These are phyloP conservation scores for Phyllotreta striolata DNA, from an alignment of 2,888 invertebrate genomes.

Conservation along the genomic window DNA sequence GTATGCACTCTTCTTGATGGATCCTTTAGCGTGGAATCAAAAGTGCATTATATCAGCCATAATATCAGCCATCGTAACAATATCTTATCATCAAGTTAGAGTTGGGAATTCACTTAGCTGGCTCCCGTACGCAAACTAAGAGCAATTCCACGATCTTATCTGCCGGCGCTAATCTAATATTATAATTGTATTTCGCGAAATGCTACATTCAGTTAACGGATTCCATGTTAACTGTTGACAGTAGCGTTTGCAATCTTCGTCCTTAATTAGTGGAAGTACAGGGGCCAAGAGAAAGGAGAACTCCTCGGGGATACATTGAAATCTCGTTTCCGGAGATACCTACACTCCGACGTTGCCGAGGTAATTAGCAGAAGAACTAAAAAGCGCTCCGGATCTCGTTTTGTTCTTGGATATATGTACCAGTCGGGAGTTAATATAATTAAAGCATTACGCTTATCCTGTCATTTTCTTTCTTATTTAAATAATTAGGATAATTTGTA, in stretches of 20 bases:
- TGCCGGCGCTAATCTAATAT: conserved; percentile 62
- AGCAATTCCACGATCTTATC: conserved; percentile 55
- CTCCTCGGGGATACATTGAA: conserved; percentile 63
- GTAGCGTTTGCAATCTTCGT: conserved; percentile 47
- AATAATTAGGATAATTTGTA: too few species aligned
- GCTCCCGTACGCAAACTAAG: conserved; percentile 40
- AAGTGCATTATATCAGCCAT: conserved; percentile 37
- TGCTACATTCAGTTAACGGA: conserved; percentile 63
- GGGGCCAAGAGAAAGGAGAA: conserved; percentile 43
- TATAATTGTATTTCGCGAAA: conserved; percentile 63
- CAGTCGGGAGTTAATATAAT: conserved; percentile 38
- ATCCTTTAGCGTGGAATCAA: background rate
- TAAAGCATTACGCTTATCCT: conserved; percentile 41
- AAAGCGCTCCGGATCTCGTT: conserved; percentile 34
- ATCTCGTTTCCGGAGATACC: conserved; percentile 61
- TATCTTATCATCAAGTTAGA: conserved; percentile 57
- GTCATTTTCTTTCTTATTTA: too few species aligned
- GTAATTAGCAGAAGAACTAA: conserved; percentile 44
- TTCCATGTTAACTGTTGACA: conserved; percentile 61
- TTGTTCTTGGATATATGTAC: conserved; percentile 45
- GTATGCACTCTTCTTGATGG: too few species aligned
- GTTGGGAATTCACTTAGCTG: conserved; percentile 58
- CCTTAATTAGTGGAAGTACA: conserved; percentile 40
- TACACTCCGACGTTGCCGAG: conserved; percentile 45
- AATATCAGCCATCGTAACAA: conserved; percentile 57